Base-by-base conservation (phyloP, 2,888 invertebrate species). In the Cantharis nigra region DNA sequence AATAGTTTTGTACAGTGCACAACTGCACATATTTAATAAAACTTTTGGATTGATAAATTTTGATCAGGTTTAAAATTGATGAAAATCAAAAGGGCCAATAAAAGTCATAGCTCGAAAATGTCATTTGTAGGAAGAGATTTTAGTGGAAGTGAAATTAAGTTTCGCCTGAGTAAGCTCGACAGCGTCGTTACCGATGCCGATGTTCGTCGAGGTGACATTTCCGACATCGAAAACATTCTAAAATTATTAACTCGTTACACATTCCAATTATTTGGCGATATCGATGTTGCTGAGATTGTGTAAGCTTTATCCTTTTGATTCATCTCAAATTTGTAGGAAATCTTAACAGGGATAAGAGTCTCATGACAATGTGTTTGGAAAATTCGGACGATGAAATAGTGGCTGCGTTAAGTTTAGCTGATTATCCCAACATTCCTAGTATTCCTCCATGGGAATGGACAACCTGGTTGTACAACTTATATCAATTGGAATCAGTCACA, bases 381-480 rank as follows among this genome's bases (percentile, higher is more conserved):
- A 80, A 87, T 79, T 80, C 80, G 11, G 75, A 78, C 2, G 79
- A 80, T 3, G 81, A 85, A 49, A 75, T 88, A 3, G 82, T 89
- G 9, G 87, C 87, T 1, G 85, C 82, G 23, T 80, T 90, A 10
- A 86, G 86, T 70, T 82, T 90, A 0, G 85, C 88, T 78, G 87
- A 87, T 82, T 90, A 90, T 83, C 93, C 93, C 0, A 88, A 91
- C 79, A 84, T 92, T 33, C 91, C 91, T 0, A 87, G 91, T 0
- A 85, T 93, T 9, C 90, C 91, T 26, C 88, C 91, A 5, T 86
- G 86, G 72, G 90, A 90, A 26, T 93, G 93, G 93, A 88, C 89
- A 64, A 85, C 88, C n/a, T 93, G 92, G 89, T 84, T 93, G n/a
- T 87, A 88, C 85, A 86, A 85, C 13, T 89, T 90, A 82, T 93